phyloP scores from a whole-genome alignment of 2,888 invertebrate genomes.

The Heliothis peltigera region DNA sequence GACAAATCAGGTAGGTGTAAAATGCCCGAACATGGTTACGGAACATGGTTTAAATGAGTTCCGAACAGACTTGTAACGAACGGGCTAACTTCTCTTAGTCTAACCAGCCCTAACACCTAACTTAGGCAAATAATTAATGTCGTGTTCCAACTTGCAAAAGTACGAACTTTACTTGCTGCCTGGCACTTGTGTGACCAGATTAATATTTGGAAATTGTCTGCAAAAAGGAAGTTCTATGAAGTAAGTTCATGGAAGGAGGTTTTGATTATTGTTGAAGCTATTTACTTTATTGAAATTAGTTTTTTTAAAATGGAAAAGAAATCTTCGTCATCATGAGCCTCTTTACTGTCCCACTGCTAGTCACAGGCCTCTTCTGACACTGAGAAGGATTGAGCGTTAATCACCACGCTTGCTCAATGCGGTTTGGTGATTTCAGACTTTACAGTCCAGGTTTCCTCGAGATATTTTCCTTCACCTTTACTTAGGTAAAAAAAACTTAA shows the following conservation, averaged over 20 bases:
- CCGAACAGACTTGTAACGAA: conserved; percentile 33
- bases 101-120: conserved; percentile 44
- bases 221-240: not conserved
- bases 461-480: too few species aligned
- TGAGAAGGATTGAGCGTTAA: too few species aligned
- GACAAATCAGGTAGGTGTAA: conserved; percentile 11
- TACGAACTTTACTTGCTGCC: conserved; percentile 22
- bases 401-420: too few species aligned
- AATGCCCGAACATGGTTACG: conserved; percentile 17
- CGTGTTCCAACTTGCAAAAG: conserved; percentile 36
- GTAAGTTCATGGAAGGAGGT: not conserved
- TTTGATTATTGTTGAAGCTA: too few species aligned
- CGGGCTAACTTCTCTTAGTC: conserved; percentile 31
- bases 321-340: too few species aligned
- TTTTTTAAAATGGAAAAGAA: too few species aligned
- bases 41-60: conserved; percentile 26
- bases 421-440: too few species aligned
- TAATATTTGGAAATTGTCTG: not conserved
- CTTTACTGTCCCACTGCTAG: too few species aligned
- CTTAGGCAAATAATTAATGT: conserved; percentile 51
- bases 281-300: too few species aligned
- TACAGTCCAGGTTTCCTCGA: too few species aligned
- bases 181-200: conserved; percentile 9
- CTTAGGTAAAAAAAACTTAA: too few species aligned
- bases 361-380: too few species aligned